Percentiles rank a stretch among this genome's conserved stretches.
Evolutionary conservation across 2,888 invertebrate genomes (phyloP).

Genomic region (Clistopyga incitator): DNA sequence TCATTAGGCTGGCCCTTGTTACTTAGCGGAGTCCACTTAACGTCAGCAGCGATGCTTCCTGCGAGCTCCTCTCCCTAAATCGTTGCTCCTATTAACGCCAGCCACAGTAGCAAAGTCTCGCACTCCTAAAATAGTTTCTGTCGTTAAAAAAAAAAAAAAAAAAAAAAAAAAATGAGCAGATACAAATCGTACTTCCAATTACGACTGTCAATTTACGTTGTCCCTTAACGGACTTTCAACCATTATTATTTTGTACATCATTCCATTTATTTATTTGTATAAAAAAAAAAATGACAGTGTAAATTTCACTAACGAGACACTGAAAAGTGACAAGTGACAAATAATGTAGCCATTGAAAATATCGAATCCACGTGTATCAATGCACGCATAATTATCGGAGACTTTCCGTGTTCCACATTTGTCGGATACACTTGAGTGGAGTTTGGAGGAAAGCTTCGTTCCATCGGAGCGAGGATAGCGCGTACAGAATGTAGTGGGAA

Average conservation of each 20-base stretch:
- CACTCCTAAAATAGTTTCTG: neutral
- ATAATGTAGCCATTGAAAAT: too few species aligned
- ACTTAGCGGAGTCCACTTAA: slow-evolving; percentile 82
- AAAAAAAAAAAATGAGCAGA: neutral
- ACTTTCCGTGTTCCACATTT: neutral
- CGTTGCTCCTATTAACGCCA: slow-evolving; percentile 52
- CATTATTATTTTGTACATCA: too few species aligned
- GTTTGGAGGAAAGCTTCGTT: slow-evolving; percentile 42
- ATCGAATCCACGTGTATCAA: too few species aligned
- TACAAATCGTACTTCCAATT: neutral
- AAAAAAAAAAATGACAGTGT: too few species aligned
- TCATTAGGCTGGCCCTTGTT: slow-evolving; percentile 83
- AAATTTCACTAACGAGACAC: too few species aligned
- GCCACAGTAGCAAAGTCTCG: slow-evolving; percentile 67
- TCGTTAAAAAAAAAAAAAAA: neutral
- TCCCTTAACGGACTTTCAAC: too few species aligned
- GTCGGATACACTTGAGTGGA: slow-evolving; percentile 19
- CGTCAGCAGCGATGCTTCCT: slow-evolving; percentile 62
- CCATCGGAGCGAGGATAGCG: slow-evolving; percentile 32
- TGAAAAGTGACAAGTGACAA: too few species aligned
- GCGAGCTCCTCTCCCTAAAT: slow-evolving; percentile 42
- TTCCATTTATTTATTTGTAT: too few species aligned
- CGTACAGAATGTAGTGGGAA: slow-evolving; percentile 2
- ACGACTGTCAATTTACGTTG: neutral
- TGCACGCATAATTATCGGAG: neutral